Percentiles rank a stretch among this genome's conserved stretches.
These are phyloP conservation scores for Ceraclea dissimilis DNA, from an alignment of 2,888 invertebrate species.

Conservation along the genomic window DNA sequence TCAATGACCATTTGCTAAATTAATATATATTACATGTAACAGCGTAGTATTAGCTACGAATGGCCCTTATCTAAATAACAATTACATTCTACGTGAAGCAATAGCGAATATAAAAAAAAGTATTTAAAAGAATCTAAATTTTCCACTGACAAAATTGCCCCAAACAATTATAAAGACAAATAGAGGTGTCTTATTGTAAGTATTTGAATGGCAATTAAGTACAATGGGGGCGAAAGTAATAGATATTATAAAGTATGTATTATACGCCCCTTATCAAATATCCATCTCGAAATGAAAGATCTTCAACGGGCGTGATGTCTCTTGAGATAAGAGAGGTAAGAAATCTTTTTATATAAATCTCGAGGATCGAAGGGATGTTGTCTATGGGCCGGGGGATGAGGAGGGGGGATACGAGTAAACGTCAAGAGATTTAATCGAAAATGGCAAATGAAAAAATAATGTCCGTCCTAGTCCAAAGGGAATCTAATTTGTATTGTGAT, in stretches of 20 bases:
- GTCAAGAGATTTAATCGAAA: conserved; percentile 2
- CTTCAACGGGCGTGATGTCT: not conserved
- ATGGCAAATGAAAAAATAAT: conserved; percentile 2
- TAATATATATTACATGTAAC: too few relatives aligned
- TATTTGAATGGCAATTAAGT: too few relatives aligned
- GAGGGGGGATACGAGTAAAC: not conserved
- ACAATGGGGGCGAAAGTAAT: too few relatives aligned
- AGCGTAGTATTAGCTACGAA: too few relatives aligned
- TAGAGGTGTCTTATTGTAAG: not conserved
- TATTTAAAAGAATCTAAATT: too few relatives aligned
- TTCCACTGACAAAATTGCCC: too few relatives aligned
- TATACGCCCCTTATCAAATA: not conserved
- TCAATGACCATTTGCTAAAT: too few relatives aligned
- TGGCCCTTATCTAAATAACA: too few relatives aligned
- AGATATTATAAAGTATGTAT: not conserved
- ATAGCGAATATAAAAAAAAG: too few relatives aligned
- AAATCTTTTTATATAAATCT: not conserved
- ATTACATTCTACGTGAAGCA: too few relatives aligned
- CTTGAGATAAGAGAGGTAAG: not conserved
- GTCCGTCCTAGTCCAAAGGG: not conserved
- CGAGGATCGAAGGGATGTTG: not conserved
- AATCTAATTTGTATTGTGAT: conserved; percentile 2
- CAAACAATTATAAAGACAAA: too few relatives aligned
- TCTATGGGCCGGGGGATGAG: not conserved
- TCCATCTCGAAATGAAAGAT: not conserved